Conservation (phyloP, 2,888 invertebrate species). For the Caenorhabditis auriculariae region DNA sequence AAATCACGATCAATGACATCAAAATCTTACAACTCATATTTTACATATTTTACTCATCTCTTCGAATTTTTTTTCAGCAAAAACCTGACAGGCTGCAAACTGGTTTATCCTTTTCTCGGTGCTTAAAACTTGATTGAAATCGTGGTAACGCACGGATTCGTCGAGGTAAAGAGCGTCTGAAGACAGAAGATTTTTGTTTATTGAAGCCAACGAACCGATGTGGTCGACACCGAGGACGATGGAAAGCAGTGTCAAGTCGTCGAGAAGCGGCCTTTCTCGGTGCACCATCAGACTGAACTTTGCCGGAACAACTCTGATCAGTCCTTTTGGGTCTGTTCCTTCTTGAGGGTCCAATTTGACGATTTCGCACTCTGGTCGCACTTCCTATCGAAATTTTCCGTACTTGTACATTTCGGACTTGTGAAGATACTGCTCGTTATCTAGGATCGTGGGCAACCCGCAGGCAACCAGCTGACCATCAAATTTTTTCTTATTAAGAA, state of each 20-base stretch:
- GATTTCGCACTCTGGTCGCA: constrained; percentile 12
- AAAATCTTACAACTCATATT: too few relatives aligned
- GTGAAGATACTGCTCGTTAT: too few relatives aligned
- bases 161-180: constrained; percentile 26
- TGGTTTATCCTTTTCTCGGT: constrained; percentile 7
- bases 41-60: too few relatives aligned
- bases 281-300: constrained; percentile 14
- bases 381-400: too few relatives aligned
- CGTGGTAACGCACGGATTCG: constrained; percentile 14
- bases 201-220: not conserved
- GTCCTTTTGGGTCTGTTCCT: constrained; percentile 7
- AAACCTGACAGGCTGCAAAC: constrained; percentile 19
- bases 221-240: not conserved
- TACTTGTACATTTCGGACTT: too few relatives aligned
- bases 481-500: too few relatives aligned
- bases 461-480: too few relatives aligned
- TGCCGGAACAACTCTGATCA: constrained; percentile 11
- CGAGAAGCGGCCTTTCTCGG: not conserved
- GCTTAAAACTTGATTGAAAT: constrained; percentile 7
- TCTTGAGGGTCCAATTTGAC: constrained; percentile 17
- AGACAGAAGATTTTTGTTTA: not conserved
- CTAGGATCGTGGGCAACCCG: too few relatives aligned
- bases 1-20: too few relatives aligned
- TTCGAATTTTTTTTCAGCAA: too few relatives aligned
- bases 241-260: not conserved